A percentile compares a stretch with the other conserved stretches of the same genome.
phyloP scores from a whole-genome alignment of 2,113 vertebrate genomes.

The Otocyon megalotis region DNA sequence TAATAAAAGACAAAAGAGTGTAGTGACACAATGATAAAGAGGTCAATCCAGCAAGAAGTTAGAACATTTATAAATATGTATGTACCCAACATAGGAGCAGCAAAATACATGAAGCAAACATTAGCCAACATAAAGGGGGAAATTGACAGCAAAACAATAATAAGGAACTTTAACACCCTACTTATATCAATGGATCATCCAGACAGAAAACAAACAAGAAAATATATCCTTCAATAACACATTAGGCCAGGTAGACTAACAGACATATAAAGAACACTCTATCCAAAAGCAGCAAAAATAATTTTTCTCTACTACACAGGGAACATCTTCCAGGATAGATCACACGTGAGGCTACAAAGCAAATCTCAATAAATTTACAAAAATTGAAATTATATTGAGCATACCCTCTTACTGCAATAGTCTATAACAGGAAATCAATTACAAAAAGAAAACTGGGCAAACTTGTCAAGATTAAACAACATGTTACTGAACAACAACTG shows the following conservation, averaged over 20 bases:
- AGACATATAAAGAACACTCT: background rate
- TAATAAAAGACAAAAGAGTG: background rate
- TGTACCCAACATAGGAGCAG: background rate
- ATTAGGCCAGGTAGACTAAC: background rate
- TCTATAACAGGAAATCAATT: background rate
- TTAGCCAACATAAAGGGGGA: background rate
- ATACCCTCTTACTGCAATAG: background rate
- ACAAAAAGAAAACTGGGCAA: background rate
- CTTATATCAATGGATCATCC: background rate
- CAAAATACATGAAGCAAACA: background rate
- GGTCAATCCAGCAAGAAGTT: background rate
- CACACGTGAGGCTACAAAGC: background rate
- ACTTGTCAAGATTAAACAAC: background rate
- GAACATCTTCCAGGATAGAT: background rate
- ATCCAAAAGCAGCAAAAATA: background rate
- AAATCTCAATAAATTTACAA: background rate
- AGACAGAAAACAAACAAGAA: background rate
- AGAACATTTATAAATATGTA: background rate
- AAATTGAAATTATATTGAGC: background rate
- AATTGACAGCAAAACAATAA: background rate
- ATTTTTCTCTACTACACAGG: background rate
- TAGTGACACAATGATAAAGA: background rate
- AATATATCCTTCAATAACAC: background rate
- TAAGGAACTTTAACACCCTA: background rate
- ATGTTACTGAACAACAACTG: background rate